phyloP scores from a whole-genome alignment of 2,113 vertebrate genomes.

The Candoia aspera region DNA sequence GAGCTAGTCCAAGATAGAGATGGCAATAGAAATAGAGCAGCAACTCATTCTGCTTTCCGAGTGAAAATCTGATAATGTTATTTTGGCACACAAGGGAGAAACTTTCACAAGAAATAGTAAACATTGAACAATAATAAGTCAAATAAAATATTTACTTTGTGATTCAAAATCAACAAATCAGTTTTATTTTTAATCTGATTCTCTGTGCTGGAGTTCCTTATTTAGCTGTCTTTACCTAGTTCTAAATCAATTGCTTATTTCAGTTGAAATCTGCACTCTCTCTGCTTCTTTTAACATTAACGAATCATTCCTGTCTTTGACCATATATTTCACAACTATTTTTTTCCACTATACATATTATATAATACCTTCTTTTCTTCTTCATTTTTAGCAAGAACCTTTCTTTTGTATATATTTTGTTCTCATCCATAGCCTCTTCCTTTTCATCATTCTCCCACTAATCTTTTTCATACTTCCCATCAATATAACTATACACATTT shows the following conservation, averaged over 20 bases:
- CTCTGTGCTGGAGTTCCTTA: too few species aligned
- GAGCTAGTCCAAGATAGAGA: not conserved
- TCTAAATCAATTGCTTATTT: too few species aligned
- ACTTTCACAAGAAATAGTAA: not conserved
- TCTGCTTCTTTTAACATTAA: not conserved
- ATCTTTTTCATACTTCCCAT: not conserved
- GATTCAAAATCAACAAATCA: not conserved
- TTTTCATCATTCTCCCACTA: not conserved
- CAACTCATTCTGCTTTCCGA: not conserved
- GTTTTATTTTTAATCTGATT: too few species aligned
- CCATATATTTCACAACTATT: too few species aligned
- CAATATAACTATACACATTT: too few species aligned
- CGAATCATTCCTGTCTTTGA: too few species aligned
- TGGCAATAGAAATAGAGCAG: not conserved
- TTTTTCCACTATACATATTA: too few species aligned
- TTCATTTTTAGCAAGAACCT: not conserved
- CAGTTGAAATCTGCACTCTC: too few species aligned
- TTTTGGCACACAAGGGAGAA: not conserved
- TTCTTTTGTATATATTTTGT: not conserved
- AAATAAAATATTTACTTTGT: not conserved
- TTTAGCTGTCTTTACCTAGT: too few species aligned
- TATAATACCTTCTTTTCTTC: too few species aligned
- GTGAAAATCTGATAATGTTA: not conserved
- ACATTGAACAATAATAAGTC: not conserved
- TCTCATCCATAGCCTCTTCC: not conserved